These are phyloP conservation scores for Anableps anableps DNA, from an alignment of 2,797 vertebrate genomes.

Conservation along the genomic window DNA sequence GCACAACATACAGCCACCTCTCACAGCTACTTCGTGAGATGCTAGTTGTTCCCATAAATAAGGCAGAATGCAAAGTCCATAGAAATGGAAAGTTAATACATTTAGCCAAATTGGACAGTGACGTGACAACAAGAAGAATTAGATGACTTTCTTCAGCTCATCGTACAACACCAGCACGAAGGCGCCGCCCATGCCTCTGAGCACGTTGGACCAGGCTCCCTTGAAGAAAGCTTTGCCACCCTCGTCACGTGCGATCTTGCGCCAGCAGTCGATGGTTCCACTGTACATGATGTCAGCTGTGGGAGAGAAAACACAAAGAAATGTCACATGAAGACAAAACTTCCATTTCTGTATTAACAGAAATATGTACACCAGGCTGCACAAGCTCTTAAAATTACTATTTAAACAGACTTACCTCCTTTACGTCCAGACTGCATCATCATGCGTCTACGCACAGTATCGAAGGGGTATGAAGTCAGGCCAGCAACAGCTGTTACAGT, in stretches of 20 bases:
- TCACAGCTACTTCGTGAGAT: slow-evolving; percentile 78
- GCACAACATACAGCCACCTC: slow-evolving; percentile 75
- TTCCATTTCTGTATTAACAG: not conserved
- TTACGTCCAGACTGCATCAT: slow-evolving; percentile 97
- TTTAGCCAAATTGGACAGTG: slow-evolving; percentile 84
- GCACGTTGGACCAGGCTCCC: slow-evolving; percentile 94
- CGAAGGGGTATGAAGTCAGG: slow-evolving; percentile 91
- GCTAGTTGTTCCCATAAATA: slow-evolving; percentile 83
- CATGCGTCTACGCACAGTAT: slow-evolving; percentile 93
- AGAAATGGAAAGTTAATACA: slow-evolving; percentile 85
- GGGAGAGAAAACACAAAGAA: not conserved
- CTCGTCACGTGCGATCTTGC: slow-evolving; percentile 91
- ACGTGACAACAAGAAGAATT: slow-evolving; percentile 75
- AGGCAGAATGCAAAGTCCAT: slow-evolving; percentile 87
- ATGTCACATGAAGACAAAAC: not conserved
- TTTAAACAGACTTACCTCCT: slow-evolving; percentile 76
- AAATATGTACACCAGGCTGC: not conserved
- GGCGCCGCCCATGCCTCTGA: slow-evolving; percentile 93
- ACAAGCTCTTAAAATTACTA: not conserved
- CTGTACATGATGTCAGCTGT: slow-evolving; percentile 91
- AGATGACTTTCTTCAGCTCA: slow-evolving; percentile 93
- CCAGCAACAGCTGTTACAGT: slow-evolving; percentile 88
- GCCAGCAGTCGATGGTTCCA: slow-evolving; percentile 94
- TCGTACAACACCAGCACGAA: slow-evolving; percentile 96
- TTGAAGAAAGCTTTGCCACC: slow-evolving; percentile 94